phyloP scores from a whole-genome alignment of 2,113 vertebrate species.

The Sylvilagus bachmani region DNA sequence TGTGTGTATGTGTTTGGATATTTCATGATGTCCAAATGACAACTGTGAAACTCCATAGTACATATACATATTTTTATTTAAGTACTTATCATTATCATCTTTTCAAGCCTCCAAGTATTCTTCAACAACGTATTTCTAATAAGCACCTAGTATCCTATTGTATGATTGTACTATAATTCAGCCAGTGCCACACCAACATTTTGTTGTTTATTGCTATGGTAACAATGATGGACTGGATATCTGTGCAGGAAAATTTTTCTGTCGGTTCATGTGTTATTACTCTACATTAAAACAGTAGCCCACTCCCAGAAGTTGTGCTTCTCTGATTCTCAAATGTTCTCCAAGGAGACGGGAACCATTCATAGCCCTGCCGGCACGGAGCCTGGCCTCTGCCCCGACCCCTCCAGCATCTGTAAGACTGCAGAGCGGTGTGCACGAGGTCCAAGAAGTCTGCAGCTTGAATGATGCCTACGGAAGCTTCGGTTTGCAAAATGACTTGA shows the following conservation, averaged over 20 bases:
- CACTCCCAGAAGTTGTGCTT: neutral
- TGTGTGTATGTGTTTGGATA: neutral
- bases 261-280: neutral
- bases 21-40: neutral
- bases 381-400: neutral
- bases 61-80: slow-evolving; percentile 23
- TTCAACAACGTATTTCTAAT: slow-evolving; percentile 21
- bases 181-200: neutral
- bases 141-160: slow-evolving; percentile 19
- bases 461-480: neutral
- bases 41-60: slow-evolving; percentile 34
- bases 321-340: neutral
- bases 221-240: slow-evolving; percentile 36
- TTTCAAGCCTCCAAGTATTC: slow-evolving; percentile 45
- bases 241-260: neutral
- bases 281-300: neutral
- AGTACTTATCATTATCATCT: slow-evolving; percentile 55
- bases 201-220: slow-evolving; percentile 40
- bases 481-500: neutral
- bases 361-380: neutral
- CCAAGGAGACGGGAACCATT: neutral
- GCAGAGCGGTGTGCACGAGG: neutral
- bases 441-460: neutral
- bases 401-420: neutral
- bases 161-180: neutral